These are phyloP conservation scores for Chrysoperla carnea DNA, from an alignment of 1,140 invertebrate species.

Conservation along the genomic window DNA sequence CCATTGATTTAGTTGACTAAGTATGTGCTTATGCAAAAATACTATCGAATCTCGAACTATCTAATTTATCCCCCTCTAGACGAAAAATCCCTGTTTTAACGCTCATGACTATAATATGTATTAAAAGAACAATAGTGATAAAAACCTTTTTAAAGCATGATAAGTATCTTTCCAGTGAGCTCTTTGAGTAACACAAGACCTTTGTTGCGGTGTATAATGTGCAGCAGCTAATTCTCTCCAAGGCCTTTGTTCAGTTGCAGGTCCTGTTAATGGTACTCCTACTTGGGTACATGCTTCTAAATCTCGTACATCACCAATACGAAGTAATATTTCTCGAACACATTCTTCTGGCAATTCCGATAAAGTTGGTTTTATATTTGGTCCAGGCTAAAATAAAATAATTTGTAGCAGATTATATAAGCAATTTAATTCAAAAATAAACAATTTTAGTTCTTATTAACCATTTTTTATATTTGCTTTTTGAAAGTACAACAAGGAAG, in stretches of 20 bases:
- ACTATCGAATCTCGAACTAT: no score
- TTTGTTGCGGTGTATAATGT: slow-evolving; percentile 80
- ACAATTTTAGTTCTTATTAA: no score
- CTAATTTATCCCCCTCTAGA: no score
- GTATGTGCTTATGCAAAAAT: no score
- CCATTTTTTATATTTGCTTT: no score
- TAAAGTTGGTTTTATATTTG: slow-evolving; percentile 66
- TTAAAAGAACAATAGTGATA: neutral
- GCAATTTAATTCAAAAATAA: no score
- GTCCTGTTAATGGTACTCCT: neutral
- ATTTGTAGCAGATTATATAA: neutral
- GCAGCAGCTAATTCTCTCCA: slow-evolving; percentile 84
- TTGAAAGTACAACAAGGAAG: no score
- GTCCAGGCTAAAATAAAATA: slow-evolving; percentile 44
- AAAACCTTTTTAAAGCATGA: slow-evolving; percentile 49
- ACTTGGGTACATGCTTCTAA: slow-evolving; percentile 40
- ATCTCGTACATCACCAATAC: slow-evolving; percentile 82
- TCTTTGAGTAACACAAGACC: slow-evolving; percentile 39
- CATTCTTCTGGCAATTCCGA: slow-evolving; percentile 87
- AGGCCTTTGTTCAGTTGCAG: slow-evolving; percentile 54
- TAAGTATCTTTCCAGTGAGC: slow-evolving; percentile 55
- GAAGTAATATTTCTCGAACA: slow-evolving; percentile 73
- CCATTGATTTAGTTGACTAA: no score
- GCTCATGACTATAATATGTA: no score
- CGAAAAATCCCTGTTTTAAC: no score